A percentile compares a stretch with the other conserved stretches of the same genome.
Conservation (phyloP, 92 coral and sea anemone species). For the Actinernus sp. region DNA sequence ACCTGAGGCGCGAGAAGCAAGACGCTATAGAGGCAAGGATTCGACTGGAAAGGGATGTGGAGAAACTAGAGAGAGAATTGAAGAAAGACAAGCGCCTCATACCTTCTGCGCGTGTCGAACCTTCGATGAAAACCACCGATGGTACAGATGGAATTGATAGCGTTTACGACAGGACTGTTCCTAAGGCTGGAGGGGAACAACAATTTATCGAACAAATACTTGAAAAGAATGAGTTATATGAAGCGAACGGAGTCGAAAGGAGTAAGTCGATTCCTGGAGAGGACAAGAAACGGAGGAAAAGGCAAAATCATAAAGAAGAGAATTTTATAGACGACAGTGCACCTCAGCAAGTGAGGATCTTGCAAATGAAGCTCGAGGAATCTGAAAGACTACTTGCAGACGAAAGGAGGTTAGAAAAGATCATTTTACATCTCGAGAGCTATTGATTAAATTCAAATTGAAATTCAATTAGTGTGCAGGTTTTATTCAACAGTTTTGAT, state of each 20-base stretch:
- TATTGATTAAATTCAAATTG: no score
- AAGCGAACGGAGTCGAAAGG: constrained; percentile 55
- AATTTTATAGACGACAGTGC: constrained; percentile 43
- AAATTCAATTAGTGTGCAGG: no score
- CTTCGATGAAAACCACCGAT: constrained; percentile 65
- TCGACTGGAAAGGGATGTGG: constrained; percentile 82
- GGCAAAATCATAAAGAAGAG: constrained; percentile 25
- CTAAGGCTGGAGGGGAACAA: constrained; percentile 78
- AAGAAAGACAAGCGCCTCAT: constrained; percentile 81
- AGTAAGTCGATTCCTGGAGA: constrained; percentile 49
- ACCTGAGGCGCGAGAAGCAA: constrained; percentile 80
- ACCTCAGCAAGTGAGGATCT: constrained; percentile 57
- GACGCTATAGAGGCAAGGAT: constrained; percentile 67
- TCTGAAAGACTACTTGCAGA: constrained; percentile 75
- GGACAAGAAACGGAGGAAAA: constrained; percentile 36
- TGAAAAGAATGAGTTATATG: constrained; percentile 75
- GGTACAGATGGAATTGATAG: constrained; percentile 32
- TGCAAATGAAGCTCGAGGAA: constrained; percentile 80
- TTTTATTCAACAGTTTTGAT: no score
- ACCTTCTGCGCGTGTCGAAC: constrained; percentile 94
- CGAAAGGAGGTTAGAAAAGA: constrained; percentile 76
- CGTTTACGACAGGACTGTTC: constrained; percentile 75
- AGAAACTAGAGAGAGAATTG: constrained; percentile 89
- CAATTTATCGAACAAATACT: constrained; percentile 82
- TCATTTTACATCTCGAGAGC: no score